Conservation (phyloP, 2,888 invertebrate species). For the Gasteruption jaculator region DNA sequence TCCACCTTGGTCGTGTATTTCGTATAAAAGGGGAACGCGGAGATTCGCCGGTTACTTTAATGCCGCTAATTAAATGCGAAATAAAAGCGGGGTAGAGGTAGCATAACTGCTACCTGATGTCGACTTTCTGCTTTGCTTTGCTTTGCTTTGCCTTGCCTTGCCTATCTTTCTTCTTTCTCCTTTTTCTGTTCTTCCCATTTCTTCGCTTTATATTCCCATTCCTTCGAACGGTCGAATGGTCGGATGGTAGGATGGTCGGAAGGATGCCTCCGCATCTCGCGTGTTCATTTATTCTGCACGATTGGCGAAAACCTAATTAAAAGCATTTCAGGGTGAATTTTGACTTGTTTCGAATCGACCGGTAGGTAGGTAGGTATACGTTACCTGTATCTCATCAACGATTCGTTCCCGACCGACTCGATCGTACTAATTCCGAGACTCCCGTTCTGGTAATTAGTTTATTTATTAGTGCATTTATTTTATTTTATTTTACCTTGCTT, state of each 20-base stretch:
- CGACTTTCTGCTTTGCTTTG: too few species aligned
- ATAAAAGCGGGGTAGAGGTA: conserved; percentile 26
- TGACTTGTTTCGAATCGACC: too few species aligned
- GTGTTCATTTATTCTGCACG: conserved; percentile 14
- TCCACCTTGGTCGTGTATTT: conserved; percentile 16
- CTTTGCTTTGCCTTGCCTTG: too few species aligned
- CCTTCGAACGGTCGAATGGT: too few species aligned
- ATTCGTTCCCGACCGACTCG: conserved; percentile 30
- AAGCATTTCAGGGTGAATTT: conserved; percentile 11
- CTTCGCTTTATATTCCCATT: conserved; percentile 5
- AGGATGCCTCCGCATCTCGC: too few species aligned
- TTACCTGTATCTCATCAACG: conserved; percentile 33
- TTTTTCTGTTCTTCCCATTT: conserved; percentile 24
- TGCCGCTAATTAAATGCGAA: conserved; percentile 33
- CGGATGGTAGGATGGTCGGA: too few species aligned
- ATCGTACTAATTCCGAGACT: conserved; percentile 20
- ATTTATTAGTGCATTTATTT: too few species aligned
- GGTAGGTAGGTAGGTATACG: conserved; percentile 16
- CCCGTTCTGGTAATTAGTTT: conserved; percentile 21
- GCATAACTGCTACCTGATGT: conserved; percentile 25
- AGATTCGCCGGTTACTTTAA: conserved; percentile 15
- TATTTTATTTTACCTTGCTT: too few species aligned
- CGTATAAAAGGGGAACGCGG: background rate
- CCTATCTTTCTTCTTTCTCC: too few species aligned
- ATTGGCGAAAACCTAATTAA: conserved; percentile 29